These are phyloP conservation scores for Prietella phreatophila DNA, from an alignment of 2,113 vertebrate species.

Conservation along the genomic window DNA sequence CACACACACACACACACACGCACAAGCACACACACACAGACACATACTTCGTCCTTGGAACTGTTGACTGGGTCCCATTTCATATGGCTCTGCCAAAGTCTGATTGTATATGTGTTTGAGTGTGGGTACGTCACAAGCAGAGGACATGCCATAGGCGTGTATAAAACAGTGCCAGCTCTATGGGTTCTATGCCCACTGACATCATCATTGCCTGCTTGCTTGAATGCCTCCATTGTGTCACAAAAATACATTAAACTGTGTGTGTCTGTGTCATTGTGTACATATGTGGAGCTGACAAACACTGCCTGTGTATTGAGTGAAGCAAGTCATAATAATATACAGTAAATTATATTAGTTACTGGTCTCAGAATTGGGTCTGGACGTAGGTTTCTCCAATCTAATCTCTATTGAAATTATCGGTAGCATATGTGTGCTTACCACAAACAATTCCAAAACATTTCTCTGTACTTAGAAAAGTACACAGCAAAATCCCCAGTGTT, in stretches of 20 bases:
- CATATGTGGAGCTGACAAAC: background rate
- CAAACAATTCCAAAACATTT: background rate
- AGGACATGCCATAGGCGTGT: slow-evolving; percentile 62
- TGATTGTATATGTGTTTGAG: slow-evolving; percentile 46
- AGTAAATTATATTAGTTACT: background rate
- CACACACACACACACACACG: too few relatives aligned
- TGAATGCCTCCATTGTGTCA: slow-evolving; percentile 16
- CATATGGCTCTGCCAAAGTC: background rate
- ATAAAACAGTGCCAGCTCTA: slow-evolving; percentile 59
- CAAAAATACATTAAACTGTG: slow-evolving; percentile 25
- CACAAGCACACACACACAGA: background rate
- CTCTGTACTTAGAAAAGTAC: background rate
- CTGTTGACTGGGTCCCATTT: slow-evolving; percentile 1
- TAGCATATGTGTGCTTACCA: background rate
- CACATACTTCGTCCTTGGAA: background rate
- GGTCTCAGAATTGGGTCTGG: background rate
- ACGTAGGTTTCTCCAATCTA: background rate
- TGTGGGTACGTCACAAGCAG: slow-evolving; percentile 43
- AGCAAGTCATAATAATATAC: background rate
- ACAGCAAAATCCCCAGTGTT: too few relatives aligned
- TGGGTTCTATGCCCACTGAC: slow-evolving; percentile 54
- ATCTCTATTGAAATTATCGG: background rate
- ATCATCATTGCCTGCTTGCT: slow-evolving; percentile 53
- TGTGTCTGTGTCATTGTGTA: background rate
- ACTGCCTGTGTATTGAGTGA: slow-evolving; percentile 2